phyloP scores from a whole-genome alignment of 2,888 invertebrate species.

The Agriopis aurantiaria region DNA sequence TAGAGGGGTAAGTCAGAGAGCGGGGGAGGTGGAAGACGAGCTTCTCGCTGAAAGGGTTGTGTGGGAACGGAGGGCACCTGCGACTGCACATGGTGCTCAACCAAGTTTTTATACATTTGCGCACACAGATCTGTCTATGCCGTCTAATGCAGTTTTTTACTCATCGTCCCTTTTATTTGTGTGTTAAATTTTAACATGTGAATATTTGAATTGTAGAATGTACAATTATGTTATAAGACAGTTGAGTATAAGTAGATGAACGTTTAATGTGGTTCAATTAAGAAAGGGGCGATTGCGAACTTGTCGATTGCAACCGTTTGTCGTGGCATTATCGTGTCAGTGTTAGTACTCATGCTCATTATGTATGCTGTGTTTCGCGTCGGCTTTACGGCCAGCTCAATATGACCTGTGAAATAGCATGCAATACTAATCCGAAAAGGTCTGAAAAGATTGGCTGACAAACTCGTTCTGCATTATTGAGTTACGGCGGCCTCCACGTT shows the following conservation, averaged over 20 bases:
- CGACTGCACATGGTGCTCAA: slow-evolving; percentile 84
- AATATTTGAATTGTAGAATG: slow-evolving; percentile 28
- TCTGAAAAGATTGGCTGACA: slow-evolving; percentile 46
- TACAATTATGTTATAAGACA: slow-evolving; percentile 17
- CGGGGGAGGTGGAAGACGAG: slow-evolving; percentile 62
- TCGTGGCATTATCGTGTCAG: slow-evolving; percentile 81
- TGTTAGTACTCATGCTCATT: slow-evolving; percentile 65
- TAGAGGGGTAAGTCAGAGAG: slow-evolving; percentile 61
- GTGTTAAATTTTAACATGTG: slow-evolving; percentile 38
- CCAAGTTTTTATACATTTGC: slow-evolving; percentile 79
- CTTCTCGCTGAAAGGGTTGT: slow-evolving; percentile 84
- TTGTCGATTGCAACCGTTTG: slow-evolving; percentile 79
- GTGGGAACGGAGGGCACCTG: slow-evolving; percentile 87
- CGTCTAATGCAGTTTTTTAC: slow-evolving; percentile 81
- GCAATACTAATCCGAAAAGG: slow-evolving; percentile 5
- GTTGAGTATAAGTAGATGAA: slow-evolving; percentile 52
- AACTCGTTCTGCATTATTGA: slow-evolving; percentile 75
- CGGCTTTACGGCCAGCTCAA: slow-evolving; percentile 54
- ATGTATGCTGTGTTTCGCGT: slow-evolving; percentile 73
- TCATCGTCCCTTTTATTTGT: slow-evolving; percentile 54
- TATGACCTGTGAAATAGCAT: slow-evolving; percentile 51
- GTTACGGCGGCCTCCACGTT: slow-evolving; percentile 71
- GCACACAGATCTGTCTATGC: slow-evolving; percentile 71
- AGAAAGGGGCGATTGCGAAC: slow-evolving; percentile 71
- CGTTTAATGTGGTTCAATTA: slow-evolving; percentile 58